Evolutionary conservation across 2,888 invertebrate species (phyloP), one percentile per base, ranked within the genome.

Genomic region (Vannuccia rotundouncinata): DNA sequence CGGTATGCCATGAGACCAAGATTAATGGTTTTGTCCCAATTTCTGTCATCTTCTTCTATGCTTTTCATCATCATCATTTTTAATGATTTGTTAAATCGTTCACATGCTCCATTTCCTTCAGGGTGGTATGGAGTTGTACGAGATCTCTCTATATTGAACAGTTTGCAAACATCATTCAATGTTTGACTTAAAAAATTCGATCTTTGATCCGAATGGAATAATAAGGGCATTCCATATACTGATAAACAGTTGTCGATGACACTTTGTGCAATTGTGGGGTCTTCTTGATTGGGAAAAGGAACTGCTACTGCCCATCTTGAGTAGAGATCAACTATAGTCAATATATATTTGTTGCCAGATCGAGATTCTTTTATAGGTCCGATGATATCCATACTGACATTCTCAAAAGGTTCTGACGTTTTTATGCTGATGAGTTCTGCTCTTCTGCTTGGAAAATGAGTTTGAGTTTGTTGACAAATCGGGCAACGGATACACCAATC

Each of bases 91-190:
- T 66, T 66, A 2, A 66, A 22, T 22, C 66, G 13, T 66, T 66
- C 66, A 66, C 10, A 66, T 13, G 66, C 66, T n/a, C 66, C 22
- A 66, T 66, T 66, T 5, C 66, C 66, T 66, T 22, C 66, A 22
- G 66, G 66, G 66, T 66, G 66, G 25, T 66, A 66, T 22, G 22
- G 66, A n/a, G 66, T 66, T 66, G 66, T 66, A 13, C 45, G 5
- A 13, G 45, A 45, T 45, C 17, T 5, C 25, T 66, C 22, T 22
- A 22, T 66, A 27, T 66, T 66, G 66, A 66, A 66, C 5, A 66
- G 10, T 22, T 66, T 66, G 22, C 66, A 66, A 5, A 66, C 66
- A 22, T 66, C 66, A 2, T 5, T 27, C 66, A 66, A 22, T 13
- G 22, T 66, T 13, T 66, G 66, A 27, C 66, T 66, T 22, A 66